Base-by-base conservation (phyloP, 53 echinoderm and acorn worm species). In the Stichopus horrens region DNA sequence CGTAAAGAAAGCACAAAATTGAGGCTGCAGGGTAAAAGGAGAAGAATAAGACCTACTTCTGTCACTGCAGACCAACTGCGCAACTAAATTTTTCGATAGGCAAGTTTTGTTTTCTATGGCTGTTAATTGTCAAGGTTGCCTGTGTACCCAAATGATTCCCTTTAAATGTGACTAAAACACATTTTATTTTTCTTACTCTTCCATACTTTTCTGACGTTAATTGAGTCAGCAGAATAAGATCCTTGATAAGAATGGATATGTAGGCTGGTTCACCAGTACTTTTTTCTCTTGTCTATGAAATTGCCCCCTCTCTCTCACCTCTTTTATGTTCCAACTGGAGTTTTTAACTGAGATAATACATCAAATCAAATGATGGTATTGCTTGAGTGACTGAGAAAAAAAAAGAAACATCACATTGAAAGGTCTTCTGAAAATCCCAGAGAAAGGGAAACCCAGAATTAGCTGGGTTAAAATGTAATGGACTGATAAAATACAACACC, bases 201-300 rank as follows among this genome's bases (percentile, higher is more conserved):
- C 57, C 81, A 53, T 10, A 54, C 81, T 81, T 8, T 16, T 71
- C 71, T 71, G 71, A 71, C 19, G 71, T 7, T 71, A 71, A 71
- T 71, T 71, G 71, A 71, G 71, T 18, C 71, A 71, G 71, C 71
- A 71, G 18, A 20, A 71, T 71, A 71, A 71, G 71, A 71, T 13
- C 71, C 71, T 71, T 71, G 71, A 71, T 71, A 18, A 81, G 22
- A 53, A 77, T 21, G 37, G 53, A 58, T 81, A 81, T 56, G 81
- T 81, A 58, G 81, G 81, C 57, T 81, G 81, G 81, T 81, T 81
- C 81, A 54, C 81, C 8, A 81, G 81, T 57, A 81, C 81, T 81
- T 81, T 81, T 56, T 56, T 51, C 8, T 75, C 37, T 63, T 16
- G 10, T 63, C 63, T 63, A 13, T 16, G 11, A 63, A 16, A 63